phyloP scores from a whole-genome alignment of 92 coral and sea anemone genomes.

The Actinostola sp. region DNA sequence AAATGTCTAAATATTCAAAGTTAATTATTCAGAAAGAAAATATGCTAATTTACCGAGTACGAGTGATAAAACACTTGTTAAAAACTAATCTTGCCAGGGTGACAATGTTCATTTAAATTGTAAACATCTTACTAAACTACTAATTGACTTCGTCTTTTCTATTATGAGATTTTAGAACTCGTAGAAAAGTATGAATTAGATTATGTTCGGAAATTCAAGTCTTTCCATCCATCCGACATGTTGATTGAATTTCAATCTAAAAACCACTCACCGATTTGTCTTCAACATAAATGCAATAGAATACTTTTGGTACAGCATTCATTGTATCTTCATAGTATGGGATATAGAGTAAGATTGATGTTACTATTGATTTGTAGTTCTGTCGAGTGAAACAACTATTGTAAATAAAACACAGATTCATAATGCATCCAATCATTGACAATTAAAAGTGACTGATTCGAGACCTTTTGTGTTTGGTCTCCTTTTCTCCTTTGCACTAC shows the following conservation, averaged over 20 bases:
- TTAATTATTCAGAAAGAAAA: not conserved
- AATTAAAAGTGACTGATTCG: not conserved
- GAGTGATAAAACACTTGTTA: conserved; percentile 14
- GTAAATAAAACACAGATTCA: not conserved
- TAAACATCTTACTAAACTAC: not conserved
- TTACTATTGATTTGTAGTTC: too few relatives aligned
- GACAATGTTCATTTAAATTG: conserved; percentile 1
- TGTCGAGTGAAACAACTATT: not conserved
- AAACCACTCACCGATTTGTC: conserved; percentile 59
- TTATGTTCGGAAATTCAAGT: too few relatives aligned
- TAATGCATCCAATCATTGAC: too few relatives aligned
- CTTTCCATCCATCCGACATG: conserved; percentile 1
- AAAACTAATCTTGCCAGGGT: conserved; percentile 17
- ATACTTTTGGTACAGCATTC: conserved; percentile 60
- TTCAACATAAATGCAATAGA: conserved; percentile 72
- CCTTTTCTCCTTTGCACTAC: too few relatives aligned
- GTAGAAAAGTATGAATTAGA: too few relatives aligned
- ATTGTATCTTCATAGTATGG: conserved; percentile 26
- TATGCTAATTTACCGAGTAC: conserved; percentile 15
- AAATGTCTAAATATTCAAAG: not conserved
- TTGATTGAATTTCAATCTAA: not conserved
- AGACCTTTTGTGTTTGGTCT: too few relatives aligned
- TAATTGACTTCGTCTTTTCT: not conserved
- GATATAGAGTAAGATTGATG: too few relatives aligned
- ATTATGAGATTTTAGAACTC: too few relatives aligned